A percentile compares a stretch with the other conserved stretches of the same genome.
phyloP scores from a whole-genome alignment of 2,113 vertebrate species.

The Pagrus major region DNA sequence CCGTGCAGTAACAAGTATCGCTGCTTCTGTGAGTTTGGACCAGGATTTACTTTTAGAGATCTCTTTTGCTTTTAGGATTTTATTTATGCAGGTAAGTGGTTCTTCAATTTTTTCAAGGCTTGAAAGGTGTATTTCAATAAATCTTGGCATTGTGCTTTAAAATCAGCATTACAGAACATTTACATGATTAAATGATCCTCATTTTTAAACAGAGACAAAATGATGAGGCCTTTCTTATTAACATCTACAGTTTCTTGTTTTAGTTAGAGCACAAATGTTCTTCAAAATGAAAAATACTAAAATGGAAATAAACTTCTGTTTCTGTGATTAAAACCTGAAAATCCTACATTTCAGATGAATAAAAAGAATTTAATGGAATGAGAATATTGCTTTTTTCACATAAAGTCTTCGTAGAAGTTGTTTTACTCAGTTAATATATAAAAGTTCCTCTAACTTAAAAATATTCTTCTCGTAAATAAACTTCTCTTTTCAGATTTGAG shows the following conservation, averaged over 20 bases:
- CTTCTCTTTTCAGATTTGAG: slow-evolving; percentile 27
- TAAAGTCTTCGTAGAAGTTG: background rate
- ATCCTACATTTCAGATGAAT: too few species aligned
- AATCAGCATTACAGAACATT: background rate
- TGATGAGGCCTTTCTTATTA: too few species aligned
- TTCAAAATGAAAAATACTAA: background rate
- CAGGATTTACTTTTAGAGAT: background rate
- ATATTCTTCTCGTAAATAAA: background rate
- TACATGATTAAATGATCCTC: background rate
- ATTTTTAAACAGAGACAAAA: background rate
- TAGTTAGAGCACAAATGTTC: background rate
- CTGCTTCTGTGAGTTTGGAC: background rate
- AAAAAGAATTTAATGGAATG: background rate
- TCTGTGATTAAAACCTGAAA: too few species aligned
- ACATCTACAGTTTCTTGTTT: too few species aligned
- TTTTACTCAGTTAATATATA: background rate
- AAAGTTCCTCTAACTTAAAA: background rate
- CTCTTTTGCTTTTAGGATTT: background rate
- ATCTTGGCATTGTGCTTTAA: background rate
- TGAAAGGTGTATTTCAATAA: background rate
- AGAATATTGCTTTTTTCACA: slow-evolving; percentile 4
- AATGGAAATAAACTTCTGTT: background rate
- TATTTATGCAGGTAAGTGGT: slow-evolving; percentile 38
- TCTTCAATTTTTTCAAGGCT: background rate
- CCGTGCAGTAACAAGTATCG: background rate